Base-by-base conservation (phyloP, 2,797 vertebrate genomes). In the Hippoglossus hippoglossus region DNA sequence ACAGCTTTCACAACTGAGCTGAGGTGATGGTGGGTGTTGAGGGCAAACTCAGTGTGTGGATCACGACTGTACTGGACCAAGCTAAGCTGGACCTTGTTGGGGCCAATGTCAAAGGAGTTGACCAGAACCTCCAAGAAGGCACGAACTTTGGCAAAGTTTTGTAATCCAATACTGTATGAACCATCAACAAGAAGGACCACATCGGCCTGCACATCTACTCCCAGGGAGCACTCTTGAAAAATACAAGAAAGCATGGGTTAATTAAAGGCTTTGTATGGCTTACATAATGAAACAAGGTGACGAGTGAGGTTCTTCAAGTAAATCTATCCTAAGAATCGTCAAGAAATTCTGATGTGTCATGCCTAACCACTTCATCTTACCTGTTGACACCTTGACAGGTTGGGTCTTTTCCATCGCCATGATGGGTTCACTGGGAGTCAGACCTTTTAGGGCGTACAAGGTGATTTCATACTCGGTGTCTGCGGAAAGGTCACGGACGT, bases 21-120 rank as follows among this genome's bases (percentile, higher is more conserved):
- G 51, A 96, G 95, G 87, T 94, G 95, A 77, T 96, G 96, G 92
- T 96, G 97, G 87, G 94, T 97, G 90, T 97, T 98, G 87, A 99
- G 94, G 64, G 95, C 92, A 87, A 99, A 99, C 88, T 99, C 98
- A 1, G 96, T 98, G 87, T 97, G 92, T 60, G 98, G 96, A 86
- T 99, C 97, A 25, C 98, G 95, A 90, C 98, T 99, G 88, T 99
- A 99, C 82, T 99, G 98, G 69, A 99, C 98, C 93, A 99, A 96
- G 83, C 98, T 98, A 80, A 99, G 95, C 92, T 98, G 98, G 61
- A 99, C 95, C 84, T 97, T 98, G 79, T 91, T 91, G 53, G 95
- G 95, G 34, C 95, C 98, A 51, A 99, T 95, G 77, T 98, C 96
- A 89, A 99, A 99, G 71, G 97, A 98, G 86, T 96, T 98, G 66